These are phyloP conservation scores for Benitochromis conjunctus DNA, from an alignment of 2,113 vertebrate genomes.

Conservation along the genomic window DNA sequence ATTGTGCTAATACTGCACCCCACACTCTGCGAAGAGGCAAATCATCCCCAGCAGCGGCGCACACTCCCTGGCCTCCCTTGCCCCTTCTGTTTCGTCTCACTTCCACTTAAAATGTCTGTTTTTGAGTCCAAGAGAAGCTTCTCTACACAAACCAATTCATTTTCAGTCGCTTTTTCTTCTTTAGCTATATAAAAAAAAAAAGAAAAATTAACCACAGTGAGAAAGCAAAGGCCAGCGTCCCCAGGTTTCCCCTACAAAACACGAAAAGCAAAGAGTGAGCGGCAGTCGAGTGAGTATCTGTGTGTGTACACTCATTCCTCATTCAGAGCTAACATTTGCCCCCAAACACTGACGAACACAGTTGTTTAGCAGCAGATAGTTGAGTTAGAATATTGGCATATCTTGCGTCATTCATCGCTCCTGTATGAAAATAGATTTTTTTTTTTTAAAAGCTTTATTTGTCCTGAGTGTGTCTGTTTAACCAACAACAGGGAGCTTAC, in stretches of 20 bases:
- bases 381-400: constrained; percentile 61
- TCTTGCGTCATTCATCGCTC: constrained; percentile 49
- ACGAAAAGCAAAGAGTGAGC: constrained; percentile 56
- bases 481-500: constrained; percentile 48
- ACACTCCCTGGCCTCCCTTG: background rate
- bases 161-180: constrained; percentile 13
- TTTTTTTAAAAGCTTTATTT: constrained; percentile 57
- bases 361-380: constrained; percentile 72
- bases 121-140: constrained; percentile 19
- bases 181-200: constrained; percentile 25
- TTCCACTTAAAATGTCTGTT: background rate
- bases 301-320: constrained; percentile 56
- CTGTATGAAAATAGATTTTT: constrained; percentile 73
- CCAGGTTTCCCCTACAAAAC: constrained; percentile 22
- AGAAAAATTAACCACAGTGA: background rate
- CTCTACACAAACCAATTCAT: constrained; percentile 16
- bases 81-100: background rate
- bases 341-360: constrained; percentile 65
- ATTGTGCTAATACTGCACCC: constrained; percentile 7
- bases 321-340: constrained; percentile 69
- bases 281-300: constrained; percentile 70
- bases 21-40: constrained; percentile 28
- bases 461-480: constrained; percentile 73
- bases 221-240: constrained; percentile 32
- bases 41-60: background rate